These are phyloP conservation scores for Bombus affinis DNA, from an alignment of 1,140 invertebrate genomes.

Conservation along the genomic window DNA sequence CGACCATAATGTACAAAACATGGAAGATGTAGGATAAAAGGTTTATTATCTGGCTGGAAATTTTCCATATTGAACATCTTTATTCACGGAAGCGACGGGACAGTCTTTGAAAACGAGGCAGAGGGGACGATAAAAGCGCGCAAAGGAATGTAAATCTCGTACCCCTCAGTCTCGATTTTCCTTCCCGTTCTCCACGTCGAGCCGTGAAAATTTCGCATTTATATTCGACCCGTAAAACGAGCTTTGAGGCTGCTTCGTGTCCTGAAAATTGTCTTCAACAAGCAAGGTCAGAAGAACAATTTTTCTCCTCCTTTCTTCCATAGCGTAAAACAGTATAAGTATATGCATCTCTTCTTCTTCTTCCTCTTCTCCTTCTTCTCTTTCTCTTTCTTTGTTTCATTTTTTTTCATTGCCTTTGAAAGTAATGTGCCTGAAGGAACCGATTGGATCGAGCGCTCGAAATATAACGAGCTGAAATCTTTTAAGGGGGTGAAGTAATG, in stretches of 20 bases:
- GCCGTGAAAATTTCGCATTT: conserved; percentile 29
- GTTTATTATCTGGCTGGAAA: conserved; percentile 36
- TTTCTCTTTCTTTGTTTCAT: too few relatives aligned
- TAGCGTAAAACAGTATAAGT: too few relatives aligned
- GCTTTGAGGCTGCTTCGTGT: background rate
- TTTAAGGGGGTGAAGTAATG: background rate
- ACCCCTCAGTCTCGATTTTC: conserved; percentile 20
- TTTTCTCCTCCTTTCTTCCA: background rate
- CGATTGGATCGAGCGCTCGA: background rate
- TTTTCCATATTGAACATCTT: conserved; percentile 53
- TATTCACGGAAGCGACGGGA: conserved; percentile 4
- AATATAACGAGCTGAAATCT: conserved; percentile 3
- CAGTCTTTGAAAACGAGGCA: background rate
- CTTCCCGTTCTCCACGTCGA: background rate
- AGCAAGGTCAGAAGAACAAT: conserved; percentile 48
- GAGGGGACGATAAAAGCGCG: background rate
- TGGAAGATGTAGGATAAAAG: background rate
- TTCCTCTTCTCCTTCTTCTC: background rate
- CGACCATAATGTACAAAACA: background rate
- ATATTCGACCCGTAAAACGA: background rate
- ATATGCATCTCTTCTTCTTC: background rate
- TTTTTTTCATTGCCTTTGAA: background rate
- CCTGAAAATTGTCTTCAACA: conserved; percentile 43
- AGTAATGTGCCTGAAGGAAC: background rate
- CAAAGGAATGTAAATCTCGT: conserved; percentile 62